A percentile compares a stretch with the other conserved stretches of the same genome.
These are phyloP conservation scores for Nomia melanderi DNA, from an alignment of 1,140 invertebrate genomes.

Conservation along the genomic window DNA sequence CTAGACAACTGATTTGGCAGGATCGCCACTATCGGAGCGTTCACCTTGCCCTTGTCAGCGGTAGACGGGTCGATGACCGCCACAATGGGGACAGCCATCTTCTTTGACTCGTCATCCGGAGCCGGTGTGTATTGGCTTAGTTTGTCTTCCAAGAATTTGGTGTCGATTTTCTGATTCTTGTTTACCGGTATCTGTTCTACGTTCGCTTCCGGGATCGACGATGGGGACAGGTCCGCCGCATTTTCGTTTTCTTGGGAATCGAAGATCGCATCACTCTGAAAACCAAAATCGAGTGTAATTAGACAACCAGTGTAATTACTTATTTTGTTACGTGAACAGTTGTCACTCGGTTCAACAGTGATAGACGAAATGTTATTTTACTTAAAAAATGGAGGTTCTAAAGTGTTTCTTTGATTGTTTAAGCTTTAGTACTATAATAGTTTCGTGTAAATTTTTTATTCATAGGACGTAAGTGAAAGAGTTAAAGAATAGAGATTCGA, in stretches of 20 bases:
- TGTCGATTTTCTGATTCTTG: not conserved
- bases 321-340: no score
- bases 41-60: slow-evolving; percentile 27
- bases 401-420: no score
- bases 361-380: no score
- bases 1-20: slow-evolving; percentile 6
- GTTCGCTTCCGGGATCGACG: not conserved
- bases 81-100: slow-evolving; percentile 47
- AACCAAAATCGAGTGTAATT: not conserved
- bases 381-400: no score
- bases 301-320: not conserved
- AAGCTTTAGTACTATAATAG: no score
- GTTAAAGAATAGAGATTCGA: no score
- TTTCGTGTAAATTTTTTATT: no score
- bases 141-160: slow-evolving; percentile 21
- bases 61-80: slow-evolving; percentile 51
- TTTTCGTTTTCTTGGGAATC: slow-evolving; percentile 12
- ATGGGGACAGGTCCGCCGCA: not conserved
- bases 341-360: no score
- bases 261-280: not conserved
- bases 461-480: no score
- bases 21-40: slow-evolving; percentile 41
- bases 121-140: not conserved
- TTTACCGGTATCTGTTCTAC: not conserved
- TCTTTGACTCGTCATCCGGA: slow-evolving; percentile 11